Evolutionary conservation across 2,113 vertebrate species (phyloP).

Genomic region (Etheostoma spectabile): DNA sequence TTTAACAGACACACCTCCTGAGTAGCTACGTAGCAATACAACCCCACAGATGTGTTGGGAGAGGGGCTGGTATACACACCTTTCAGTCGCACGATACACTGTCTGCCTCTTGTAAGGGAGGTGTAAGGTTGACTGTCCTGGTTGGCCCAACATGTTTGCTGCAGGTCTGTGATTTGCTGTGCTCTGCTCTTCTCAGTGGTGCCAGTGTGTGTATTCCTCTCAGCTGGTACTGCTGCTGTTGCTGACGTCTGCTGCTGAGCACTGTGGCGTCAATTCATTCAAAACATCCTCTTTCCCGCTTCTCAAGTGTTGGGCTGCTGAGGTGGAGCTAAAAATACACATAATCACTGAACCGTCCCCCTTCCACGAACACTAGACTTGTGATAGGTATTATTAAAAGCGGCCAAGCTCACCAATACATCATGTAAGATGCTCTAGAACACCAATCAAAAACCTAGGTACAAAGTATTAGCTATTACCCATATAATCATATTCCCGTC

Average conservation of each 20-base stretch:
- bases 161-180: constrained; percentile 73
- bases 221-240: constrained; percentile 70
- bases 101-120: constrained; percentile 82
- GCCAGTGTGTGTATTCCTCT: constrained; percentile 66
- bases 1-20: constrained; percentile 47
- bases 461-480: constrained; percentile 56
- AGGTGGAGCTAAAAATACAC: constrained; percentile 72
- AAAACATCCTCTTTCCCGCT: constrained; percentile 80
- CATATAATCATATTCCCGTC: constrained; percentile 47
- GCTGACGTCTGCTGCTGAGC: constrained; percentile 75
- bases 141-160: constrained; percentile 86
- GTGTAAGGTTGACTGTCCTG: constrained; percentile 84
- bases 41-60: constrained; percentile 36
- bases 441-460: constrained; percentile 45
- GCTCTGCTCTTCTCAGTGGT: constrained; percentile 58
- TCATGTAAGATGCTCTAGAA: constrained; percentile 53
- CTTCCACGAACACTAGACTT: constrained; percentile 32
- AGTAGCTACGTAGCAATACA: constrained; percentile 42
- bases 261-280: constrained; percentile 80
- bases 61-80: constrained; percentile 85
- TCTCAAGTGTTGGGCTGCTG: constrained; percentile 62
- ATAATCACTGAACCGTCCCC: constrained; percentile 54
- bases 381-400: constrained; percentile 57
- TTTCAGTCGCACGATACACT: constrained; percentile 86
- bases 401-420: constrained; percentile 52